Base-by-base conservation (phyloP, 2,113 vertebrate genomes). In the Meriones unguiculatus region DNA sequence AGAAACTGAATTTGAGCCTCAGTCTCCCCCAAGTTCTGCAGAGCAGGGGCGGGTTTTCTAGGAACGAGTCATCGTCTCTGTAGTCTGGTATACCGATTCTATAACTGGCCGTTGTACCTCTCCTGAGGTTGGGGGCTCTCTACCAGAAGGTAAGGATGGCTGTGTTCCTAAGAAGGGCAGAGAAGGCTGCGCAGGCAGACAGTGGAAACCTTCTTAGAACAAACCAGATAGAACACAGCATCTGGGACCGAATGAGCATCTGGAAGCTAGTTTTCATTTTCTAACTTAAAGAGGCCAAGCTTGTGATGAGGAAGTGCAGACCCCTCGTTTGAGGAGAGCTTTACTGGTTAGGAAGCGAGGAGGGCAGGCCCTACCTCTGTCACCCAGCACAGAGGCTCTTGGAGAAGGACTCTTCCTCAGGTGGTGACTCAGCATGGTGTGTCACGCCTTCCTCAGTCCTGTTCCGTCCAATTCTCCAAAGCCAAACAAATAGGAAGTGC, bases 401-500 rank as follows among this genome's bases (percentile, higher is more conserved):
- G 78, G 57, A 91, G 87, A 86, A n/a, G 75, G 57, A 46, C 65
- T 3, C 30, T 62, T 4, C 24, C 54, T 52, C 72, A 77, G 75
- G 77, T 7, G 86, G 13, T 97, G 96, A 97, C 91, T 97, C 96
- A 95, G 2, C 11, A 25, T 3, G 12, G 38, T 25, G 80, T 22
- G 52, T 64, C 89, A 15, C 7, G 6, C 73, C 96, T 80, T 90
- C 92, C 86, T 89, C 50, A 12, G 6, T 30, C 52, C 80, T 25
- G 57, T 57, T 65, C 92, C 10, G 41, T 59, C 86, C 94, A 84
- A 5, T 50, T 75, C 91, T 75, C 94, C 81, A 76, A 92, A 95
- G 95, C 94, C 95, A 95, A 95, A 93, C n/a, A 97, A 98, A 97
- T 97, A 97, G 96, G 97, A 97, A 97, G 73, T 84, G 89, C 57